A percentile compares a stretch with the other conserved stretches of the same genome.
These are phyloP conservation scores for Parnassius glacialis DNA, from an alignment of 2,888 invertebrate species.

Conservation along the genomic window DNA sequence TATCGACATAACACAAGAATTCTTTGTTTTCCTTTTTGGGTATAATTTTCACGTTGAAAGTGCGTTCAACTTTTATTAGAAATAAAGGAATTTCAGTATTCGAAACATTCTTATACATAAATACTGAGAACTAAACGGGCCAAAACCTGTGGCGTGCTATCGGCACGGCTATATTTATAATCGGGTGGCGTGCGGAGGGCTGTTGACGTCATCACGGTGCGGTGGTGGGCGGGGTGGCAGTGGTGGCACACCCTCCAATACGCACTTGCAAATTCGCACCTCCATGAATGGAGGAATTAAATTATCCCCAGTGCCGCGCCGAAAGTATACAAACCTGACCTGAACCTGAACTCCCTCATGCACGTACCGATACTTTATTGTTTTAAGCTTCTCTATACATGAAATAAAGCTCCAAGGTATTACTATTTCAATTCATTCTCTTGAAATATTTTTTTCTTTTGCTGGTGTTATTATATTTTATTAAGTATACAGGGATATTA, in stretches of 20 bases:
- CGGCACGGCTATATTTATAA: slow-evolving; percentile 74
- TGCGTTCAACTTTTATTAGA: slow-evolving; percentile 26
- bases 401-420: too few relatives aligned
- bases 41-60: slow-evolving; percentile 12
- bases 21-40: too few relatives aligned
- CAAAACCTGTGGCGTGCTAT: slow-evolving; percentile 76
- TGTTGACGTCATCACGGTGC: slow-evolving; percentile 71
- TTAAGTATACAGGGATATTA: too few relatives aligned
- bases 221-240: slow-evolving; percentile 38
- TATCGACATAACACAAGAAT: too few relatives aligned
- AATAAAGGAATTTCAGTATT: slow-evolving; percentile 22
- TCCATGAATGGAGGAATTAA: slow-evolving; percentile 76
- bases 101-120: slow-evolving; percentile 14
- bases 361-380: slow-evolving; percentile 13
- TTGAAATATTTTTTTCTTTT: too few relatives aligned
- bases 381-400: neutral
- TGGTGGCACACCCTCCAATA: slow-evolving; percentile 58
- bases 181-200: slow-evolving; percentile 66
- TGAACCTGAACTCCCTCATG: slow-evolving; percentile 45
- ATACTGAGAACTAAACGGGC: slow-evolving; percentile 42
- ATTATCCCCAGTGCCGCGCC: slow-evolving; percentile 59
- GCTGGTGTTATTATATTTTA: too few relatives aligned
- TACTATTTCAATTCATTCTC: neutral
- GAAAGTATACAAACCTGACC: slow-evolving; percentile 60
- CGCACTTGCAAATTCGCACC: slow-evolving; percentile 78